Conservation (phyloP, 2,113 vertebrate genomes). For the Origma solitaria region DNA sequence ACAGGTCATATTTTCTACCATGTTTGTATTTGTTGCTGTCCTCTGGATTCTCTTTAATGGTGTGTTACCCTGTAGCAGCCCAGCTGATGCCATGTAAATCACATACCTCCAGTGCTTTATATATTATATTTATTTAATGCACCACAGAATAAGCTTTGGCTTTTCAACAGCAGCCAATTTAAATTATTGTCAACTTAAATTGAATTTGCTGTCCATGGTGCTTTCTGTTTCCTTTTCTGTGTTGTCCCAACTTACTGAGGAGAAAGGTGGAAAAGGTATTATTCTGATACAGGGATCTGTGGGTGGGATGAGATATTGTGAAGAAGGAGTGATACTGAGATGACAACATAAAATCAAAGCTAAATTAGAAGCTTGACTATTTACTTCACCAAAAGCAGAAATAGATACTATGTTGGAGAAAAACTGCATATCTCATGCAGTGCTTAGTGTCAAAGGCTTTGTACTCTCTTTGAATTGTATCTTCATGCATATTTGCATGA, state of each 20-base stretch:
- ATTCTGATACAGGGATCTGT: neutral
- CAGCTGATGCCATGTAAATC: neutral
- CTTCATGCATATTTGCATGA: neutral
- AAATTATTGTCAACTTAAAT: neutral
- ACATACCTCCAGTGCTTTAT: neutral
- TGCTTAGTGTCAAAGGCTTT: neutral
- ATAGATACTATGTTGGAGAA: neutral
- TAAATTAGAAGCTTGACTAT: neutral
- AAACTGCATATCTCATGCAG: neutral
- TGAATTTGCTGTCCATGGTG: neutral
- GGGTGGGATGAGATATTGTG: neutral
- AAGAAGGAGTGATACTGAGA: neutral
- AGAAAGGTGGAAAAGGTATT: neutral
- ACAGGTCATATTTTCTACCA: neutral
- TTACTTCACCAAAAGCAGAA: neutral
- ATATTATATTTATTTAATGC: neutral
- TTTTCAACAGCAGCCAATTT: neutral
- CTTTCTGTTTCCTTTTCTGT: neutral
- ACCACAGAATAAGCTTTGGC: neutral
- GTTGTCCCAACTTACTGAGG: neutral
- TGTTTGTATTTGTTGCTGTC: neutral
- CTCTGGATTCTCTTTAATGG: neutral
- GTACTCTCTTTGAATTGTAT: neutral
- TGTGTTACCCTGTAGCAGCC: neutral
- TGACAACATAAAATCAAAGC: slow-evolving; percentile 14